phyloP scores from a whole-genome alignment of 1,140 invertebrate genomes.

The Ceratina japonica region DNA sequence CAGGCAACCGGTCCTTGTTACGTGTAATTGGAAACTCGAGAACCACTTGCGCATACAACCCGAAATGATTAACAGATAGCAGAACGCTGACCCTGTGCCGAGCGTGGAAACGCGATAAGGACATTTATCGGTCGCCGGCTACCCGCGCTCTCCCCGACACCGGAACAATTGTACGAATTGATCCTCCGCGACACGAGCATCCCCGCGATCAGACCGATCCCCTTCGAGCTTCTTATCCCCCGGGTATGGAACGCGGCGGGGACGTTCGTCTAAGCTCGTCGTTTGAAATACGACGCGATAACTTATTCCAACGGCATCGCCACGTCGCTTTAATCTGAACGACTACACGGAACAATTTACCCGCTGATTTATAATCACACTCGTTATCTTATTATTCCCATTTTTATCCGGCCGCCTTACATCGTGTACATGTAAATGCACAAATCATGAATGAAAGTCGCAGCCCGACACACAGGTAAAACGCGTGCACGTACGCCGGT shows the following conservation, averaged over 20 bases:
- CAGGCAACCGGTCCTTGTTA: conserved; percentile 43
- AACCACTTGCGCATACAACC: conserved; percentile 39
- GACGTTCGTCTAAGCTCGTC: background rate
- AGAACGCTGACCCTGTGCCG: conserved; percentile 37
- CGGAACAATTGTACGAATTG: background rate
- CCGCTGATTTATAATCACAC: background rate
- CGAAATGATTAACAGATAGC: conserved; percentile 50
- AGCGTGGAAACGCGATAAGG: conserved; percentile 33
- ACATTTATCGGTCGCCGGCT: conserved; percentile 34
- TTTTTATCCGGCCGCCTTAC: background rate
- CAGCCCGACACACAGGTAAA: background rate
- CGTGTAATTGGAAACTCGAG: conserved; percentile 52
- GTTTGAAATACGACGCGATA: conserved; percentile 9
- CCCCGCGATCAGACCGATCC: background rate
- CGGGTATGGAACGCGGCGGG: background rate
- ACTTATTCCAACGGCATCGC: background rate
- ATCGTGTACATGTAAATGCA: background rate
- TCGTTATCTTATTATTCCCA: too few relatives aligned
- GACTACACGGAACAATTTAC: conserved; percentile 20
- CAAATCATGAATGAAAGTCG: background rate
- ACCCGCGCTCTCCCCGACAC: conserved; percentile 1
- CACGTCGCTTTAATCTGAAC: background rate
- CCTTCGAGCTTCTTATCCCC: background rate
- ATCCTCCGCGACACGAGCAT: too few relatives aligned
- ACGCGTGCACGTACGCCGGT: too few relatives aligned